Conservation (phyloP, 2,113 vertebrate species). For the Callionymus lyra region DNA sequence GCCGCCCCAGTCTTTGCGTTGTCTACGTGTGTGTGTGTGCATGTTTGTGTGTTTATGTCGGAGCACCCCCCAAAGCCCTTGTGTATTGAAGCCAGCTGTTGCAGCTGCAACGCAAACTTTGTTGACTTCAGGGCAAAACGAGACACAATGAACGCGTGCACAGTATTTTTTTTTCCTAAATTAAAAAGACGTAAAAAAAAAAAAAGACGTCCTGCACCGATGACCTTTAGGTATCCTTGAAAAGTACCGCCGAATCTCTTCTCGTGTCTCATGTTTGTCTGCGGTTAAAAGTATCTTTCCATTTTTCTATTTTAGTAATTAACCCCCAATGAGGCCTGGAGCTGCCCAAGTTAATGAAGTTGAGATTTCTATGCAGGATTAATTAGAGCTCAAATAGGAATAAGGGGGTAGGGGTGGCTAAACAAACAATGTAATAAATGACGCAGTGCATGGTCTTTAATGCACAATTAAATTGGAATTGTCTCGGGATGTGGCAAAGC, state of each 20-base stretch:
- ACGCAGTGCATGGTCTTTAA: conserved; percentile 77
- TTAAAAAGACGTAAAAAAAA: too few species aligned
- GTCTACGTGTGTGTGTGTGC: conserved; percentile 20
- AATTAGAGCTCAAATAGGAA: conserved; percentile 74
- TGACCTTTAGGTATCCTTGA: conserved; percentile 16
- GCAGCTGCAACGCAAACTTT: conserved; percentile 28
- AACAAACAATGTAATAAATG: conserved; percentile 86
- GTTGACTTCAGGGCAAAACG: conserved; percentile 30
- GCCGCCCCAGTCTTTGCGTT: conserved; percentile 14
- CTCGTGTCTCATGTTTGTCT: conserved; percentile 34
- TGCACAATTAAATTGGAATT: conserved; percentile 79
- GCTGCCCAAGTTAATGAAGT: conserved; percentile 82
- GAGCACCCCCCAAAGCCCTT: conserved; percentile 47
- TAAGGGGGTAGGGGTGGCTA: conserved; percentile 49
- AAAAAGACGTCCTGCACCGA: too few species aligned
- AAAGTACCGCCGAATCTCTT: conserved; percentile 16
- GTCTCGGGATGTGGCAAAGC: conserved; percentile 70
- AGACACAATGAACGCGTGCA: conserved; percentile 4
- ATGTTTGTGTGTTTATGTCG: conserved; percentile 45
- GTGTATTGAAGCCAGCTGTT: conserved; percentile 55
- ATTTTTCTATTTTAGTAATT: conserved; percentile 72
- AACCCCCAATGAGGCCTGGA: conserved; percentile 68
- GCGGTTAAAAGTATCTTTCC: conserved; percentile 38
- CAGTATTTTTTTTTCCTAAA: too few species aligned
- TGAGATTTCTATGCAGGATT: conserved; percentile 68